Percentiles rank a stretch among this genome's conserved stretches.
Evolutionary conservation across 2,888 invertebrate genomes (phyloP).

Genomic region (Diabrotica balteata): DNA sequence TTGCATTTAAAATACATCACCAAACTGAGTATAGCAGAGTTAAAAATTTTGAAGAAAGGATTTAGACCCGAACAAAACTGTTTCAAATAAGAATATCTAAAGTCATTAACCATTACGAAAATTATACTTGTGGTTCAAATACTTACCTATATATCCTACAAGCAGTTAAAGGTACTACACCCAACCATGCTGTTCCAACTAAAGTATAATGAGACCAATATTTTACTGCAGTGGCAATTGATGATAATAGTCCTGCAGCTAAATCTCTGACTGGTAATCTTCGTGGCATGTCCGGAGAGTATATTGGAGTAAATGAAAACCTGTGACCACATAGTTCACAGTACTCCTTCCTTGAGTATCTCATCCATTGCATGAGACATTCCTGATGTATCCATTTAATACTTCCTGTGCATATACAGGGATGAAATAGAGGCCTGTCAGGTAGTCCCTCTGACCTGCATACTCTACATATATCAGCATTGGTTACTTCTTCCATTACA

Average conservation of each 20-base stretch:
- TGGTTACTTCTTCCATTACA: conserved; percentile 63
- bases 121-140: too few relatives aligned
- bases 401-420: conserved; percentile 98
- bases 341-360: conserved; percentile 97
- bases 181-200: conserved; percentile 97
- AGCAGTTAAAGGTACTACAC: conserved; percentile 94
- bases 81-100: too few relatives aligned
- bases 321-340: conserved; percentile 98
- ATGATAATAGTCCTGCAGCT: conserved; percentile 86
- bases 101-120: too few relatives aligned
- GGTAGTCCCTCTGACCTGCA: conserved; percentile 93
- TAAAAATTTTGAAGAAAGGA: too few relatives aligned
- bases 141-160: conserved; percentile 81
- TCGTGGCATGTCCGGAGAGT: conserved; percentile 99
- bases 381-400: conserved; percentile 99
- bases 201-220: conserved; percentile 98
- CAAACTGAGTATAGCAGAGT: too few relatives aligned
- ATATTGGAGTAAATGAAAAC: conserved; percentile 98
- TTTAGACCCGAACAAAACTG: too few relatives aligned
- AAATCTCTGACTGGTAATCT: conserved; percentile 93
- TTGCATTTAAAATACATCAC: too few relatives aligned
- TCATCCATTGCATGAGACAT: conserved; percentile 98
- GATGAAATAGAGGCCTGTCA: conserved; percentile 95
- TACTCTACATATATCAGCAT: conserved; percentile 95
- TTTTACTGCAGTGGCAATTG: conserved; percentile 89